Base-by-base conservation (phyloP, 1,140 invertebrate genomes). In the Globodera ellingtonae region DNA sequence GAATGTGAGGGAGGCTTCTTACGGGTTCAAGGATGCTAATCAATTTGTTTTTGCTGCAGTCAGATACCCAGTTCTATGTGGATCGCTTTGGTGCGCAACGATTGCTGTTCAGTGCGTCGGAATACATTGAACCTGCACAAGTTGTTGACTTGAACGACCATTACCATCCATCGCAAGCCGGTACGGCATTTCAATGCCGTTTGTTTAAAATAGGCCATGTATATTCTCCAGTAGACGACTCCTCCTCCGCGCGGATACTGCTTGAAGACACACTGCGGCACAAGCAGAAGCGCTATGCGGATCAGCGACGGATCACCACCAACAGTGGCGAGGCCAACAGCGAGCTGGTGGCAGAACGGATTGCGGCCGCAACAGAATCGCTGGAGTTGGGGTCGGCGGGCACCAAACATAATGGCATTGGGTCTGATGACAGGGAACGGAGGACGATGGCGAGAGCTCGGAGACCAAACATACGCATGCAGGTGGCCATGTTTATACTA, bases 231-330 rank as follows among this genome's bases (percentile, higher is more conserved):
- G 69, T 66, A 67, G 83, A 67, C 62, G 62, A 74, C n/a, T 66
- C 65, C 5, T 85, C 85, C 10, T 67, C 79, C 15, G 66, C 67
- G 5, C 72, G 48, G 18, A 67, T 85, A n/a, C 46, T 75, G 56
- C 52, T 82, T 7, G 82, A 78, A 52, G 84, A 86, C 62, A 67
- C 82, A 5, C 52, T 85, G 13, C 47, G 47, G 44, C 84, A 85
- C 59, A 85, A 85, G 66, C 84, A 75, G 44, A 59, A 81, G 69
- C 47, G 78, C 15, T 85, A 85, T 62, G 13, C 48, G 18, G 78
- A 81, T 15, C 84, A 85, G 47, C 81, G 78, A 52, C 66, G 85
- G 47, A 83, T 85, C 10, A 85, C 82, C 48, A 77, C 75, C 56
- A 69, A 46, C 59, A 65, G 48, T 46, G 59, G 65, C 18, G 66